Evolutionary conservation across 2,797 vertebrate species (phyloP).

Genomic region (Oreortyx pictus): DNA sequence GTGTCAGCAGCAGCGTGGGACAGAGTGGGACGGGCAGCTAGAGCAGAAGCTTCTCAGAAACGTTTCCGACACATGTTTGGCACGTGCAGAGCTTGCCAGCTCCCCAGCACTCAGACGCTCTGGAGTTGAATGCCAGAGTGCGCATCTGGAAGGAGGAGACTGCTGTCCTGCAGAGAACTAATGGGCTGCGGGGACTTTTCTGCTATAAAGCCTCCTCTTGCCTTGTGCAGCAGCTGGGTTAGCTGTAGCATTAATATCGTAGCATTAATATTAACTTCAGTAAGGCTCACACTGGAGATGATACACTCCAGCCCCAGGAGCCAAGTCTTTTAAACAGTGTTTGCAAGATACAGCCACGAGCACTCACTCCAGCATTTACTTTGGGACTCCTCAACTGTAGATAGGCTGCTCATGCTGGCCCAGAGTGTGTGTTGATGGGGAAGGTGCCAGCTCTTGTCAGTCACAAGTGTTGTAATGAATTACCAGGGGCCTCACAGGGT

Average conservation of each 20-base stretch:
- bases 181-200: conserved; percentile 21
- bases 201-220: neutral
- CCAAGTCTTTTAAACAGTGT: neutral
- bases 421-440: conserved; percentile 43
- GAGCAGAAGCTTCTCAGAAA: neutral
- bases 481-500: conserved; percentile 47
- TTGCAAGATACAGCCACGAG: neutral
- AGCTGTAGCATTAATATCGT: conserved; percentile 4
- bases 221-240: neutral
- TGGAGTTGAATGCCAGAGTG: neutral
- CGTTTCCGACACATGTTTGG: neutral
- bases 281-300: neutral
- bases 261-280: conserved; percentile 51
- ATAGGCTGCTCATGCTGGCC: conserved; percentile 46
- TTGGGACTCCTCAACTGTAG: neutral
- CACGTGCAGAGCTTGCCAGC: neutral
- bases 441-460: conserved; percentile 67
- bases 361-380: conserved; percentile 1
- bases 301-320: neutral
- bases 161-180: neutral
- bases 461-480: conserved; percentile 63
- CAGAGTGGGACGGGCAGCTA: neutral
- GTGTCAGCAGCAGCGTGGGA: neutral
- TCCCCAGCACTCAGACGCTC: neutral
- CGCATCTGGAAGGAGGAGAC: conserved; percentile 41